phyloP scores from a whole-genome alignment of 2,797 vertebrate species.

The Sarcoramphus papa region DNA sequence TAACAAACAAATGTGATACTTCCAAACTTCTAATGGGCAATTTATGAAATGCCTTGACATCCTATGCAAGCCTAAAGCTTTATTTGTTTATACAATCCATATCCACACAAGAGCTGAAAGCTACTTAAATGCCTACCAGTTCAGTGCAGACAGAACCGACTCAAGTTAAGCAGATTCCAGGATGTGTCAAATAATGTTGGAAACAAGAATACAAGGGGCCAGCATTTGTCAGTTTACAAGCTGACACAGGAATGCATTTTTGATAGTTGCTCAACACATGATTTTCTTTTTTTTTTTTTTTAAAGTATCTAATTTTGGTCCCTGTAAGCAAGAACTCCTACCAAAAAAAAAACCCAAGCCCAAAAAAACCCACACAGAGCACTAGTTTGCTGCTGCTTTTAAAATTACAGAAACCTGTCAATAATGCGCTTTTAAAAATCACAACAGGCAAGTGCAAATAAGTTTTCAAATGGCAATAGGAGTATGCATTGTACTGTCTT shows the following conservation, averaged over 20 bases:
- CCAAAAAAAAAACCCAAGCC: accelerated
- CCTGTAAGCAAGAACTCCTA: background rate
- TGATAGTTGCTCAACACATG: background rate
- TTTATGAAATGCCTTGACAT: background rate
- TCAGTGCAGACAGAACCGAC: background rate
- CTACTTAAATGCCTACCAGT: background rate
- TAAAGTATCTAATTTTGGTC: background rate
- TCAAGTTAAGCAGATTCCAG: background rate
- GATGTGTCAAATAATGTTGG: background rate
- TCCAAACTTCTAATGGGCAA: background rate
- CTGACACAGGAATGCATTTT: background rate
- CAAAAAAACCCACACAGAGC: background rate
- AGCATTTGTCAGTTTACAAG: background rate
- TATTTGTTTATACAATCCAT: background rate
- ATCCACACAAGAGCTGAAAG: background rate
- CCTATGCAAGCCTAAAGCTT: background rate
- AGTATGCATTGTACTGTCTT: background rate
- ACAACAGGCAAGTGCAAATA: background rate
- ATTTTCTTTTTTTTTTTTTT: background rate
- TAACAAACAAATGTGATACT: background rate
- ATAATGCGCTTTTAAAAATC: background rate
- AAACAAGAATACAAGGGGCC: background rate
- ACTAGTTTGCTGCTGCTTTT: background rate
- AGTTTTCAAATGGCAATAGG: background rate
- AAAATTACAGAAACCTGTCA: background rate